A percentile compares a stretch with the other conserved stretches of the same genome.
These are phyloP conservation scores for Odontomachus brunneus DNA, from an alignment of 1,140 invertebrate genomes.

Conservation along the genomic window DNA sequence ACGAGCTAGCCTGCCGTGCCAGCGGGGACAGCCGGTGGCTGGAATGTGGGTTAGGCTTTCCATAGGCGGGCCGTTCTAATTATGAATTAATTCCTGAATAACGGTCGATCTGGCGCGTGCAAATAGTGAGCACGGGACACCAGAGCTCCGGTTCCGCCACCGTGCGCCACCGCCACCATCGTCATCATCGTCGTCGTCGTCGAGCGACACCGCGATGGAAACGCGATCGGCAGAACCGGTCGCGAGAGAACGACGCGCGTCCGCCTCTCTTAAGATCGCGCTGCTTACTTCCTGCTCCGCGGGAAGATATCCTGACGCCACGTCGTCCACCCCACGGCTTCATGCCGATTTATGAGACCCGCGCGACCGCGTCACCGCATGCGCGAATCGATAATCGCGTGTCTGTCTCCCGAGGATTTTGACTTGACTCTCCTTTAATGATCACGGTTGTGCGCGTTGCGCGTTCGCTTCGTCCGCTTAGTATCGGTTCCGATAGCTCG, in stretches of 20 bases:
- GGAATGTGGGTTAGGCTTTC: constrained; percentile 84
- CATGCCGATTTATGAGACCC: constrained; percentile 16
- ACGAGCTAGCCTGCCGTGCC: constrained; percentile 74
- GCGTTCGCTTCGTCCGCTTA: neutral
- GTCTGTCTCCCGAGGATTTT: constrained; percentile 2
- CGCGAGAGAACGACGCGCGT: constrained; percentile 56
- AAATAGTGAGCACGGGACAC: constrained; percentile 56
- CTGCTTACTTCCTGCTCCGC: constrained; percentile 53
- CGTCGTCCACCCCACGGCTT: constrained; percentile 3
- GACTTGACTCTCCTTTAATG: neutral
- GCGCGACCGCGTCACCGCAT: neutral
- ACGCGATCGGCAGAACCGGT: constrained; percentile 76
- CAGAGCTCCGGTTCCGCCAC: constrained; percentile 43
- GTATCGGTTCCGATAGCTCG: neutral
- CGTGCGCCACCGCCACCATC: neutral
- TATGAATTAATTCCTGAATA: constrained; percentile 84
- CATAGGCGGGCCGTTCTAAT: constrained; percentile 83
- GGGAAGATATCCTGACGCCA: constrained; percentile 27
- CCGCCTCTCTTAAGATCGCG: constrained; percentile 7
- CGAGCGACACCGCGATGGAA: constrained; percentile 73
- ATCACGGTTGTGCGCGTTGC: neutral
- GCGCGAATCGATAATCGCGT: constrained; percentile 2
- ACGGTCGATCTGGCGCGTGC: constrained; percentile 79
- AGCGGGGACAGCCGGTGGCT: constrained; percentile 79
- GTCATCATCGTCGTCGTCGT: neutral